Evolutionary conservation across 2,888 invertebrate species (phyloP).

Genomic region (Spisula solida): DNA sequence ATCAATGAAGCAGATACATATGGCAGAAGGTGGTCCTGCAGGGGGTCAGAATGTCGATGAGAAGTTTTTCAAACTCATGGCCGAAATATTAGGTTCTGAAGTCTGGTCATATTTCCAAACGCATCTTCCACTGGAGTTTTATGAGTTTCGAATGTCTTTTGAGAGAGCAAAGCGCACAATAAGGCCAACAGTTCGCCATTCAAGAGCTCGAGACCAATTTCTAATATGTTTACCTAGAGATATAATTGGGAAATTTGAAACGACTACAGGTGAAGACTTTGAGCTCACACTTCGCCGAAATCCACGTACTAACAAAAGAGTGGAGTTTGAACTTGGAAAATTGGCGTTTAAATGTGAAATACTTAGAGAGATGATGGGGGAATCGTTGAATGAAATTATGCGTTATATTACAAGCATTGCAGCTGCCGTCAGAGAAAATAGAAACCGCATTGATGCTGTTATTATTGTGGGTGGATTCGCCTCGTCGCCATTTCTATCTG

Average conservation of each 20-base stretch:
- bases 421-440: not conserved
- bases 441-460: constrained; percentile 8
- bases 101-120: not conserved
- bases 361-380: constrained; percentile 39
- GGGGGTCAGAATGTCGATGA: constrained; percentile 55
- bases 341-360: constrained; percentile 34
- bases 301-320: not conserved
- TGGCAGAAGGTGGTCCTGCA: constrained; percentile 50
- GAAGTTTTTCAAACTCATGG: constrained; percentile 40
- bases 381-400: constrained; percentile 19
- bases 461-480: constrained; percentile 40
- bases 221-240: constrained; percentile 14
- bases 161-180: constrained; percentile 29
- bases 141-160: constrained; percentile 49
- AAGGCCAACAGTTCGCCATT: constrained; percentile 18
- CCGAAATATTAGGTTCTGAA: constrained; percentile 35
- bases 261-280: not conserved
- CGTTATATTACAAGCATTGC: constrained; percentile 2
- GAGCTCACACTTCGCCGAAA: not conserved
- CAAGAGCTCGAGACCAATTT: constrained; percentile 5
- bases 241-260: constrained; percentile 18
- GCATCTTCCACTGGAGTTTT: constrained; percentile 29
- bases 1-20: constrained; percentile 54
- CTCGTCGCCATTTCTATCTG: constrained; percentile 25
- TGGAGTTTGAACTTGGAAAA: constrained; percentile 44